A percentile compares a stretch with the other conserved stretches of the same genome.
These are phyloP conservation scores for Drosophila teissieri DNA, from an alignment of 1,140 invertebrate genomes.

Conservation along the genomic window DNA sequence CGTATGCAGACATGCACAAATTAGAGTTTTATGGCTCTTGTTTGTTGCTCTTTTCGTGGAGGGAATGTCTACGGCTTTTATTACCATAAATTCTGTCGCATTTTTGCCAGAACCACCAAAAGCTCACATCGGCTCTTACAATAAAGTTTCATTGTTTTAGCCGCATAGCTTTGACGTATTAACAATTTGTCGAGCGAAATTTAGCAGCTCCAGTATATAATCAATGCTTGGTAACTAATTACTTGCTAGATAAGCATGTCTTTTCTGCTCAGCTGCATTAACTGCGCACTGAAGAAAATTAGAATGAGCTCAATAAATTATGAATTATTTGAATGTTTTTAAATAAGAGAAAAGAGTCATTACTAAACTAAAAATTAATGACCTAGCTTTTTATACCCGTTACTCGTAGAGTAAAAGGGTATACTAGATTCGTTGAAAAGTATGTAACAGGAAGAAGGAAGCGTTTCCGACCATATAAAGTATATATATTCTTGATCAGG, in stretches of 20 bases:
- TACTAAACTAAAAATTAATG: not conserved
- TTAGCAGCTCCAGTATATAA: conserved; percentile 68
- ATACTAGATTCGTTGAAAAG: too few relatives aligned
- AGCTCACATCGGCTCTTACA: not conserved
- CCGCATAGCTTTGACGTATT: conserved; percentile 67
- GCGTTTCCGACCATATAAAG: too few relatives aligned
- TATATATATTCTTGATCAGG: too few relatives aligned
- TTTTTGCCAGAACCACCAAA: conserved; percentile 16
- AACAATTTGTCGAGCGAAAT: conserved; percentile 80
- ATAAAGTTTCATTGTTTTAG: conserved; percentile 39
- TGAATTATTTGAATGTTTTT: not conserved
- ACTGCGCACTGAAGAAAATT: not conserved
- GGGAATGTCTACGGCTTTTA: conserved; percentile 67
- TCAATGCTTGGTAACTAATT: conserved; percentile 80
- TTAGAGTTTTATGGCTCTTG: conserved; percentile 45
- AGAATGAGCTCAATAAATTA: too few relatives aligned
- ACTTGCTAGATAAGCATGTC: conserved; percentile 45
- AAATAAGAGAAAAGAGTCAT: not conserved
- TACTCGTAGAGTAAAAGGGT: too few relatives aligned
- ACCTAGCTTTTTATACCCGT: too few relatives aligned
- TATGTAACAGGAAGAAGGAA: too few relatives aligned
- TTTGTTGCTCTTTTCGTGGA: conserved; percentile 14
- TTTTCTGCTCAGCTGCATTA: conserved; percentile 15
- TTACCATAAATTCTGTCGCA: conserved; percentile 71
- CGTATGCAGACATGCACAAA: conserved; percentile 14